Base-by-base conservation (phyloP, 1,140 invertebrate species). In the Thaumetopoea pityocampa region DNA sequence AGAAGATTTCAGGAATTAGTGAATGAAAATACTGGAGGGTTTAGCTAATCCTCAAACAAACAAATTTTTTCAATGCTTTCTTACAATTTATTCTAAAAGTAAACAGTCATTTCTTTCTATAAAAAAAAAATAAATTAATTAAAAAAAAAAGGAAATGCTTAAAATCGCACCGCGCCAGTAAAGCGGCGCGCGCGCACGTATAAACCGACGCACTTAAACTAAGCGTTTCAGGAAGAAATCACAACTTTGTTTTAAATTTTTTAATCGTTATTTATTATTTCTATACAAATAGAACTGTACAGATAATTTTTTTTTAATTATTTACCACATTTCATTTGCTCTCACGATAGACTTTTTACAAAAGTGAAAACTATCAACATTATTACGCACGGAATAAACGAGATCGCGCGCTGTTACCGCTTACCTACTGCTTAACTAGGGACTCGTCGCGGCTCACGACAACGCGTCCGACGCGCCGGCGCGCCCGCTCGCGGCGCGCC, bases 271-370 rank as follows among this genome's bases (percentile, higher is more conserved):
- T 85, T 83, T 81, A 82, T 82, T 85, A 85, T 85, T 86, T 84
- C 85, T 86, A 86, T 84, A 86, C 82, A 84, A 86, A 85, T 85
- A 85, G 78, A 85, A 84, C 85, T 86, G 82, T 86, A 86, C 85
- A 86, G 81, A 83, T 81, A 80, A 30, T 45, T 67, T 84, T 77
- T 69, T 83, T 85, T 84, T 83, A 84, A 78, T 85, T 81, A 81
- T 85, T 80, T 76, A 79, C 77, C 74, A 79, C 67, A 77, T 85
- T 63, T 81, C 79, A 77, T 67, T 63, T 69, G 55, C 61, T 82
- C 68, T 80, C 73, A 81, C 70, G 73, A 79, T 81, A 81, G 68
- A 83, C 82, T 85, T 86, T 85, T 85, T 86, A 86, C 85, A 86
- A 85, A 86, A 86, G 84, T 85, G 79, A 81, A 86, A 85, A 85